Percentiles rank a stretch among this genome's conserved stretches.
Conservation (phyloP, 1,140 invertebrate genomes). For the Heterodera schachtii region DNA sequence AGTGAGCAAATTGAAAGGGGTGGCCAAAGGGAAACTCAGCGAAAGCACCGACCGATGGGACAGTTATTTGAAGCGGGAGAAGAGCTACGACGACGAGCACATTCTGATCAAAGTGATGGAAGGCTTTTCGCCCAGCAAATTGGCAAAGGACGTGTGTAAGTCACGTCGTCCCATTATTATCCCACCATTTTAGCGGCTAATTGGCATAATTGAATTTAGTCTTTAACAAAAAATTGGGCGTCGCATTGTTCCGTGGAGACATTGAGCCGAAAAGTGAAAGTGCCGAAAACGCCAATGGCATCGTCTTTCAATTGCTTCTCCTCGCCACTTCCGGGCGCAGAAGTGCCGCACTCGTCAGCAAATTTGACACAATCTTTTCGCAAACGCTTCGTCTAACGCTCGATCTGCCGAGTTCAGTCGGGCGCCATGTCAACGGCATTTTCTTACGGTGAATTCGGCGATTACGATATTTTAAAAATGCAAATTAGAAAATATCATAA, state of each 20-base stretch:
- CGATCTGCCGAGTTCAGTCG: not conserved
- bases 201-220: not conserved
- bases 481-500: too few relatives aligned
- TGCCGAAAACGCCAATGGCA: constrained; percentile 5
- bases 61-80: not conserved
- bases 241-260: not conserved
- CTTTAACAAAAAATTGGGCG: not conserved
- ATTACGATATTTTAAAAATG: too few relatives aligned
- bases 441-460: not conserved
- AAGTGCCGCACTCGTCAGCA: not conserved
- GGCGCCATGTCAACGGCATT: not conserved
- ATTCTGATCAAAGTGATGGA: not conserved
- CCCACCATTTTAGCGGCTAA: too few relatives aligned
- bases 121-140: not conserved
- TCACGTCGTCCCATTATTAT: not conserved
- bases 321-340: not conserved
- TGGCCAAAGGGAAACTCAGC: not conserved
- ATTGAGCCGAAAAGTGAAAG: constrained; percentile 10
- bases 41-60: not conserved
- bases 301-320: not conserved
- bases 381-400: not conserved
- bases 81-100: not conserved
- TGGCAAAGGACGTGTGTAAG: not conserved
- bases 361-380: not conserved
- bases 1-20: not conserved